Percentiles rank a stretch among this genome's conserved stretches.
Conservation (phyloP, 1,140 invertebrate species). For the Ylistrum balloti region DNA sequence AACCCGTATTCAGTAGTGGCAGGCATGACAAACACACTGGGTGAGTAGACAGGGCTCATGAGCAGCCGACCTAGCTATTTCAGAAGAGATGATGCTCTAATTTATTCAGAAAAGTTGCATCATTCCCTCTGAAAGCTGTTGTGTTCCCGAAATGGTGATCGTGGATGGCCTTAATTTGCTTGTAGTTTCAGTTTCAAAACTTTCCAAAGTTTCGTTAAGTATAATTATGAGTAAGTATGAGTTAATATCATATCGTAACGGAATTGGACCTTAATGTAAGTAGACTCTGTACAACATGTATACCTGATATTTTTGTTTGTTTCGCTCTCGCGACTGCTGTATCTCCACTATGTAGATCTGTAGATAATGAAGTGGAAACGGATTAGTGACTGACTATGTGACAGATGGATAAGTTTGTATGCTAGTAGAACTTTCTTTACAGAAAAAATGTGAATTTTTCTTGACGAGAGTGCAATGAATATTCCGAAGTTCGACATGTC, state of each 20-base stretch:
- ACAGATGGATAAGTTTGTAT: neutral
- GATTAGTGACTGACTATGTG: neutral
- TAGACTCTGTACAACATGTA: neutral
- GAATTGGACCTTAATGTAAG: neutral
- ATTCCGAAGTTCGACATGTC: too few species aligned
- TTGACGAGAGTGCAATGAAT: too few species aligned
- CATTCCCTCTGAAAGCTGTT: neutral
- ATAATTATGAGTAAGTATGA: neutral
- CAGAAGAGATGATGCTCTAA: neutral
- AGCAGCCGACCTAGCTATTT: neutral
- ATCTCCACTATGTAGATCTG: neutral
- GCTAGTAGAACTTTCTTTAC: too few species aligned
- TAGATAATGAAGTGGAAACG: constrained; percentile 2
- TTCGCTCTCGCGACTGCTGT: too few species aligned
- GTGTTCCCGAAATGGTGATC: neutral
- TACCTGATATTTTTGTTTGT: too few species aligned
- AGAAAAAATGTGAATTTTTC: neutral
- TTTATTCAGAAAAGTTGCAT: constrained; percentile 27
- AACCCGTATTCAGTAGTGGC: constrained; percentile 17
- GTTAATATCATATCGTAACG: neutral
- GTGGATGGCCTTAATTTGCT: neutral
- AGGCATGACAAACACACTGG: neutral
- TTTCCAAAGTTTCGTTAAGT: neutral
- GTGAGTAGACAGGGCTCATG: neutral
- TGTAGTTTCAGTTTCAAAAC: constrained; percentile 25